Base-by-base conservation (phyloP, 2,888 invertebrate genomes). In the Drepanosiphum platanoidis region DNA sequence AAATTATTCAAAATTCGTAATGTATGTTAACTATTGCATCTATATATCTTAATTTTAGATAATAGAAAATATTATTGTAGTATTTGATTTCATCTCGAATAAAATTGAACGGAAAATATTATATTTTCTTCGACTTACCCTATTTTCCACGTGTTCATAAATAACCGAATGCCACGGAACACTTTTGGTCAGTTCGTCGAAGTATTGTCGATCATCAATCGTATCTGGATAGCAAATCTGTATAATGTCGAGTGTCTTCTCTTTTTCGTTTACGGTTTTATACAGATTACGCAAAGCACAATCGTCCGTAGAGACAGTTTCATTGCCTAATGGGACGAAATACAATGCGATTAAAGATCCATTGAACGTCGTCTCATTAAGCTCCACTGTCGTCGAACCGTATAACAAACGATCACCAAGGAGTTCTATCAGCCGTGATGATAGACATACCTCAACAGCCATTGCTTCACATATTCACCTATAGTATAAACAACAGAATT, bases 81-180 rank as follows among this genome's bases (percentile, higher is more conserved):
- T 42, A 42, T 42, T 52, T 52, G 2, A 18, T 52, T 52, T 52
- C 18, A 52, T 52, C 5, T 52, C 5, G 18, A 5, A n/a, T n/a
- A n/a, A n/a, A n/a, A n/a, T n/a, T n/a, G n/a, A n/a, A n/a, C n/a
- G n/a, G 5, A 58, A 75, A 58, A 36, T 34, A 27, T 1, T 8
- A 34, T 58, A 27, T 34, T 39, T 81, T 71, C 7, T 1, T 5
- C 18, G 7, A 80, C 89, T 90, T 89, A 93, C 94, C 92, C 94
- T 94, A 34, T 93, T 92, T 87, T 94, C 93, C 82, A 93, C 93
- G 89, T 94, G 93, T 87, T 92, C 92, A 89, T 93, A 93, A 0
- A 94, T 93, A 86, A 94, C 92, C 18, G 94, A 94, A 87, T 92
- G 92, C 94, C 94, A 94, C 0, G 94, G 93, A 9, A 87, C 87